A percentile compares a stretch with the other conserved stretches of the same genome.
These are phyloP conservation scores for Pachyseris speciosa DNA, from an alignment of 64 coral and sea anemone species.

Conservation along the genomic window DNA sequence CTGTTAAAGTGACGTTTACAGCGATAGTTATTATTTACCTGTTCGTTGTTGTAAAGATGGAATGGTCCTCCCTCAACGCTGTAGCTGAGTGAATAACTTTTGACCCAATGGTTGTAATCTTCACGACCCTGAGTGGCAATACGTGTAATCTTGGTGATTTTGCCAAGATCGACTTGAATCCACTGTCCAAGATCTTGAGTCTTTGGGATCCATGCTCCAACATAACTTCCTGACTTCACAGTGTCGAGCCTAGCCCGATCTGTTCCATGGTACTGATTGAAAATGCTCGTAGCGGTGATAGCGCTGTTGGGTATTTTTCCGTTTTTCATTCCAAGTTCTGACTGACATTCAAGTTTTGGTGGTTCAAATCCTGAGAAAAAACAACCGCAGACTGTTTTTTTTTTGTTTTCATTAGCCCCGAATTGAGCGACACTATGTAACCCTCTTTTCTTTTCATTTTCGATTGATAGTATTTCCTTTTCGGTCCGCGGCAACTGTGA, in stretches of 20 bases:
- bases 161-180: conserved; percentile 77
- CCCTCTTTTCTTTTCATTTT: no score
- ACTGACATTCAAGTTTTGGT: background rate
- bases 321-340: no score
- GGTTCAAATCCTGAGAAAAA: background rate
- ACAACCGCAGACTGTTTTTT: no score
- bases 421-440: no score
- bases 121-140: conserved; percentile 74
- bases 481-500: no score
- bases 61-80: conserved; percentile 54
- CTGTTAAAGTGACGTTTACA: no score
- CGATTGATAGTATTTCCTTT: no score
- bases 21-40: background rate
- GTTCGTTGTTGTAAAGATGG: background rate
- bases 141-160: conserved; percentile 61
- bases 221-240: conserved; percentile 24
- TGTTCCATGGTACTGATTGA: conserved; percentile 61
- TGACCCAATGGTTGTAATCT: conserved; percentile 81
- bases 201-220: conserved; percentile 66
- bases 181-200: conserved; percentile 67
- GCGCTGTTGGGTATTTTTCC: no score
- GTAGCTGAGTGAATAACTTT: conserved; percentile 65
- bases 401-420: no score
- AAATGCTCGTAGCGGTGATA: conserved; percentile 58
- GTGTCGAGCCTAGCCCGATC: conserved; percentile 55